Evolutionary conservation across 2,797 vertebrate genomes (phyloP).

Genomic region (Manis pentadactyla): DNA sequence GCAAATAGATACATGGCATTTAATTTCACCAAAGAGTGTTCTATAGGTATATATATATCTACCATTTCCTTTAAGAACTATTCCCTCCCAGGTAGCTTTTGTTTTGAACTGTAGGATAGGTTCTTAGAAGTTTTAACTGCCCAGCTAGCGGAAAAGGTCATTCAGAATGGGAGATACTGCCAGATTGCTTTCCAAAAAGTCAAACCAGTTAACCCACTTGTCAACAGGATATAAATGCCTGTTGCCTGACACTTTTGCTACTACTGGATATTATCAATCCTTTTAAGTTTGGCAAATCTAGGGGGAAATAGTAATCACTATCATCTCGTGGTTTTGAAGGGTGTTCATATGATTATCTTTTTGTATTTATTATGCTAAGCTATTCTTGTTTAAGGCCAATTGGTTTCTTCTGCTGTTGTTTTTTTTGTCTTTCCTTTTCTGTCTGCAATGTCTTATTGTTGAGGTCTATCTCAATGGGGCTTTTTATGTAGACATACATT

Average conservation of each 20-base stretch:
- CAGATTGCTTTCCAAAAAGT: not conserved
- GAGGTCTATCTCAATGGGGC: too few species aligned
- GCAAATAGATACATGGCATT: not conserved
- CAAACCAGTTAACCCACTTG: not conserved
- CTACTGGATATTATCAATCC: not conserved
- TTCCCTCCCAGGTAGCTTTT: not conserved
- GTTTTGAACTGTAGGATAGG: not conserved
- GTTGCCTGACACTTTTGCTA: not conserved
- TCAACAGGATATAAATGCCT: not conserved
- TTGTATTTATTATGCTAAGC: not conserved
- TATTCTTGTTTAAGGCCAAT: not conserved
- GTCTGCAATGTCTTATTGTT: not conserved
- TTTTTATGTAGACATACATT: too few species aligned
- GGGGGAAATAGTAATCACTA: not conserved
- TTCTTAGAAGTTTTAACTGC: not conserved
- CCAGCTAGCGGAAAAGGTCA: not conserved
- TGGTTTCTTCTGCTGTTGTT: not conserved
- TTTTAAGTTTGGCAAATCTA: not conserved
- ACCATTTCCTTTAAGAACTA: not conserved
- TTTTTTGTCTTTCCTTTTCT: not conserved
- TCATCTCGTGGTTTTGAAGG: not conserved
- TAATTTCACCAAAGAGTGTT: not conserved
- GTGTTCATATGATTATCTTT: not conserved
- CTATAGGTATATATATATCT: not conserved
- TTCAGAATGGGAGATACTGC: not conserved